Conservation (phyloP, 2,888 invertebrate species). For the Chymomyza amoena region DNA sequence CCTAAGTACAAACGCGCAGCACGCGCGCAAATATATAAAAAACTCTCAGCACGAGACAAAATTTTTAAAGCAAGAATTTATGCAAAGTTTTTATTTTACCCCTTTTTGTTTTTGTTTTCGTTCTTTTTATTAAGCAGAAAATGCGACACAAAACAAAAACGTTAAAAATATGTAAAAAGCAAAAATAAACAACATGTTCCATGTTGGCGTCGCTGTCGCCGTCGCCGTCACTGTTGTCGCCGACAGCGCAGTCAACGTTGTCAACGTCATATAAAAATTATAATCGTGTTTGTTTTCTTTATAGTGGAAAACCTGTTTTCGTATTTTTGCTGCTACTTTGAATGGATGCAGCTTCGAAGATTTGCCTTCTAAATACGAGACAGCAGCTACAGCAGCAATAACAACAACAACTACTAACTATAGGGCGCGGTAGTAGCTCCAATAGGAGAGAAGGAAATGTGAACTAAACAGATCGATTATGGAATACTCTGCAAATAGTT, state of each 20-base stretch:
- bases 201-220: constrained; percentile 10
- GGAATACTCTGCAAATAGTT: no score
- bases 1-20: background rate
- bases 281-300: constrained; percentile 13
- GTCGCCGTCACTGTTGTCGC: constrained; percentile 12
- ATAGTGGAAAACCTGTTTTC: constrained; percentile 53
- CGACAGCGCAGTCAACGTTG: constrained; percentile 12
- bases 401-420: constrained; percentile 8
- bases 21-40: background rate
- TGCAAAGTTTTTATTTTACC: constrained; percentile 17
- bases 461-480: no score
- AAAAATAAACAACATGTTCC: constrained; percentile 30
- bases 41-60: constrained; percentile 33
- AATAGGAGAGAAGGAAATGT: constrained; percentile 1
- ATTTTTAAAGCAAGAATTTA: constrained; percentile 19
- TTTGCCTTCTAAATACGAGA: constrained; percentile 51
- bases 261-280: background rate
- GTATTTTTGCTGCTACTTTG: constrained; percentile 27
- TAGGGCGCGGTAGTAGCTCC: background rate
- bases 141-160: constrained; percentile 10
- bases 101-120: constrained; percentile 7
- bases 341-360: constrained; percentile 53
- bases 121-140: constrained; percentile 14
- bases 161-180: constrained; percentile 24
- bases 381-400: constrained; percentile 42